Evolutionary conservation across 92 coral and sea anemone genomes (phyloP).

Genomic region (Porites divaricata): DNA sequence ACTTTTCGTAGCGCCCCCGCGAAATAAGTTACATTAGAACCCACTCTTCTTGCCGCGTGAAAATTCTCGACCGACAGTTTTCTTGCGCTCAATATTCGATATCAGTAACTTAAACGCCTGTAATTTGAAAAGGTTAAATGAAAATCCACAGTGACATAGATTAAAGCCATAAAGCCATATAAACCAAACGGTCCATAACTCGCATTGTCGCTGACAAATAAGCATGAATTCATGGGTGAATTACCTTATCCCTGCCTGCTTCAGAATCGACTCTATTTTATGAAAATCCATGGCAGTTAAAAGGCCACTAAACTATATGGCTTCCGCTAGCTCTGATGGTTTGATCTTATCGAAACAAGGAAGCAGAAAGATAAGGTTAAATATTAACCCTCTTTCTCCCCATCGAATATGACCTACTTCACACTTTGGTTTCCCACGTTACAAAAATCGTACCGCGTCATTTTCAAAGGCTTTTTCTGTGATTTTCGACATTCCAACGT

Average conservation of each 20-base stretch:
- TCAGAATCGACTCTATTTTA: slow-evolving; percentile 9
- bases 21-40: neutral
- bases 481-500: too few relatives aligned
- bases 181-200: neutral
- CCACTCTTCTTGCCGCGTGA: slow-evolving; percentile 22
- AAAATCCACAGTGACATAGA: neutral
- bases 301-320: neutral
- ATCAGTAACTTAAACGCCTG: neutral
- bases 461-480: neutral
- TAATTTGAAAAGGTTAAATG: neutral
- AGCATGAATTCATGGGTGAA: neutral
- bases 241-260: slow-evolving; percentile 32
- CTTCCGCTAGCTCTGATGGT: neutral
- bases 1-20: too few relatives aligned
- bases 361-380: slow-evolving; percentile 11
- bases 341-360: slow-evolving; percentile 5
- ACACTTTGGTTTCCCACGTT: neutral
- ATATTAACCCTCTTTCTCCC: neutral
- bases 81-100: neutral
- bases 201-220: neutral
- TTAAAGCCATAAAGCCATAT: neutral
- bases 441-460: neutral
- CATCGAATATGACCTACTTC: neutral
- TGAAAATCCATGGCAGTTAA: neutral
- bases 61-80: neutral